Conservation (phyloP, 2,888 invertebrate species). For the Corbicula japonica region DNA sequence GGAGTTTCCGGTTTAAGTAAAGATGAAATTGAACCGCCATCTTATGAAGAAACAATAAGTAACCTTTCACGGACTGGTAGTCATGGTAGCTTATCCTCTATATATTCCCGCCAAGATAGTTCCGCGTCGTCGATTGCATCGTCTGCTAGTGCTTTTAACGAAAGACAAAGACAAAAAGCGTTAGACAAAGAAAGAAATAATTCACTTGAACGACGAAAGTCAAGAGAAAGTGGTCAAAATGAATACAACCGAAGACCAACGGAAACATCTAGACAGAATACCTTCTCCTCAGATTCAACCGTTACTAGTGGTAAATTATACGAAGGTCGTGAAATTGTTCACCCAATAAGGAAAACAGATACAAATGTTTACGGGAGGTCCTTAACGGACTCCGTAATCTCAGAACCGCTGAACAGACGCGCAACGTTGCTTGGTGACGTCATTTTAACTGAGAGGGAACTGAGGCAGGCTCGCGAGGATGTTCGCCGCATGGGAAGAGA, state of each 20-base stretch:
- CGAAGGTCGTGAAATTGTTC: slow-evolving; percentile 27
- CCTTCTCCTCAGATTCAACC: slow-evolving; percentile 54
- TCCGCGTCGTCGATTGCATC: slow-evolving; percentile 61
- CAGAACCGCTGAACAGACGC: slow-evolving; percentile 34
- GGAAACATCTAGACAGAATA: slow-evolving; percentile 32
- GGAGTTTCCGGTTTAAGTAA: slow-evolving; percentile 44
- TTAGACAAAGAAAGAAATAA: slow-evolving; percentile 7
- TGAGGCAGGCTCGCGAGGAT: slow-evolving; percentile 46
- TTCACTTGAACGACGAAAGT: neutral
- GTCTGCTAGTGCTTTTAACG: slow-evolving; percentile 60
- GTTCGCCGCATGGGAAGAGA: slow-evolving; percentile 48
- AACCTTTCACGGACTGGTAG: slow-evolving; percentile 48
- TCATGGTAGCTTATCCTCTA: slow-evolving; percentile 33
- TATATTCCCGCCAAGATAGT: slow-evolving; percentile 55
- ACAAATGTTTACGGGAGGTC: slow-evolving; percentile 35
- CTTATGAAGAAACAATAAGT: slow-evolving; percentile 56
- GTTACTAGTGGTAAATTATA: slow-evolving; percentile 35
- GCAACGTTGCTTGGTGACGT: slow-evolving; percentile 53
- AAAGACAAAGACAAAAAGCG: slow-evolving; percentile 49
- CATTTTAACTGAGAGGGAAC: slow-evolving; percentile 46
- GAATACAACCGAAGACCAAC: neutral
- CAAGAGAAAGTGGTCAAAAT: neutral
- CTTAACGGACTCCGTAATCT: slow-evolving; percentile 32
- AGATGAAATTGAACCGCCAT: slow-evolving; percentile 55
- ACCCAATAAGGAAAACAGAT: slow-evolving; percentile 44